Evolutionary conservation across 1,140 invertebrate genomes (phyloP), one percentile per base, ranked within the genome.

Genomic region (Campoletis sonorensis): DNA sequence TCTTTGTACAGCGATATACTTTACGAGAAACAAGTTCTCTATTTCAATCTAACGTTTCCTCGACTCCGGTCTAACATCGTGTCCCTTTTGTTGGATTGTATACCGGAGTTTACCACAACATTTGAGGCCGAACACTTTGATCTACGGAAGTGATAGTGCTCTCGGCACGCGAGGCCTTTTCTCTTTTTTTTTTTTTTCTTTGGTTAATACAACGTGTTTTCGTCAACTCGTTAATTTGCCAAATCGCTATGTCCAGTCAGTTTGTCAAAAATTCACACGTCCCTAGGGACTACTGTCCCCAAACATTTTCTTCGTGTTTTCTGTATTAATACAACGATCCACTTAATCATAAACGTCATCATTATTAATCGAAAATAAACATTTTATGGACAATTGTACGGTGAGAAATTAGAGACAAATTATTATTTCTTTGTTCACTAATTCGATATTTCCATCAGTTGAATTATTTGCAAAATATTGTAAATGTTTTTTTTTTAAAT

Each of bases 11-110:
- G 30, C 30, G 7, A 33, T 33, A 33, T 33, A 33, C 13, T 27
- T 1, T 16, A 4, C 67, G 33, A 40, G 68, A n/a, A 58, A n/a
- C 26, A 68, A 26, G 64, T 27, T 71, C 68, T 71, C 68, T 71
- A 37, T 71, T 71, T 71, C 68, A 71, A 71, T 71, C 68, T 71
- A 71, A 71, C 18, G 68, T 71, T 71, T 71, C 68, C 33, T 71
- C 68, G 68, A 33, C 68, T n/a, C 30, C 40, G 4, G 68, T 71
- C 8, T 30, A 71, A 71, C 18, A 4, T 18, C 33, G 4, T n/a
- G n/a, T n/a, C 33, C 27, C 68, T 16, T 30, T 30, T 37, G 18
- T 71, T 33, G 26, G 11, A n/a, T 1, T 30, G 13, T 54, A 54
- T 54, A 10, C 49, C 13, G 4, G 10, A 54, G 54, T 58, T 58